Evolutionary conservation across 2,888 invertebrate genomes (phyloP).

Genomic region (Agrotis puta): DNA sequence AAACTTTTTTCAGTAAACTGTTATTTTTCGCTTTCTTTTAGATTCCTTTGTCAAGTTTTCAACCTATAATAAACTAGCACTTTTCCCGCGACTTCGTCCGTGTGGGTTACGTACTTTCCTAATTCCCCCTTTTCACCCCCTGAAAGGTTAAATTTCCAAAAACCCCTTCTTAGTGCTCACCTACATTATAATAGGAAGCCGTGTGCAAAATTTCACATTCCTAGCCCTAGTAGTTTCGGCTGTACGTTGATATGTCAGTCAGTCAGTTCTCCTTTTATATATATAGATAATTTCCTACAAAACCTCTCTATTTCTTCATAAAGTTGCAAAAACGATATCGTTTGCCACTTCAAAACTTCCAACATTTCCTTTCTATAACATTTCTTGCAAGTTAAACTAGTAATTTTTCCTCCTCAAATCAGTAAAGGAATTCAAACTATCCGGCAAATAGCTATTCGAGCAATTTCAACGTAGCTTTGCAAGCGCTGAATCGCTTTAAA

Average conservation of each 20-base stretch:
- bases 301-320: background rate
- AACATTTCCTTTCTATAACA: slow-evolving; percentile 4
- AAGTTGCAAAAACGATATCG: background rate
- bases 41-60: background rate
- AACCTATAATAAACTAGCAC: too few relatives aligned
- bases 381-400: slow-evolving; percentile 19
- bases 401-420: slow-evolving; percentile 29
- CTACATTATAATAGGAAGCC: too few relatives aligned
- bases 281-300: background rate
- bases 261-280: too few relatives aligned
- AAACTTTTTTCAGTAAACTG: background rate
- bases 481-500: slow-evolving; percentile 61
- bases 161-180: too few relatives aligned
- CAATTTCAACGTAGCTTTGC: slow-evolving; percentile 39
- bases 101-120: too few relatives aligned
- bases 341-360: slow-evolving; percentile 1
- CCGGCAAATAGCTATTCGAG: slow-evolving; percentile 47
- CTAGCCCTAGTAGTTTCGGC: too few relatives aligned
- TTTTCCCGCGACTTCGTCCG: too few relatives aligned
- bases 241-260: too few relatives aligned
- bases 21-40: too few relatives aligned
- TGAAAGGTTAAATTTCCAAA: too few relatives aligned
- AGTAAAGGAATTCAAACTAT: slow-evolving; percentile 39
- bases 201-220: too few relatives aligned
- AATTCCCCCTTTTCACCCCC: too few relatives aligned